Percentiles rank a stretch among this genome's conserved stretches.
phyloP scores from a whole-genome alignment of 1,140 invertebrate species.

The Sinella curviseta region DNA sequence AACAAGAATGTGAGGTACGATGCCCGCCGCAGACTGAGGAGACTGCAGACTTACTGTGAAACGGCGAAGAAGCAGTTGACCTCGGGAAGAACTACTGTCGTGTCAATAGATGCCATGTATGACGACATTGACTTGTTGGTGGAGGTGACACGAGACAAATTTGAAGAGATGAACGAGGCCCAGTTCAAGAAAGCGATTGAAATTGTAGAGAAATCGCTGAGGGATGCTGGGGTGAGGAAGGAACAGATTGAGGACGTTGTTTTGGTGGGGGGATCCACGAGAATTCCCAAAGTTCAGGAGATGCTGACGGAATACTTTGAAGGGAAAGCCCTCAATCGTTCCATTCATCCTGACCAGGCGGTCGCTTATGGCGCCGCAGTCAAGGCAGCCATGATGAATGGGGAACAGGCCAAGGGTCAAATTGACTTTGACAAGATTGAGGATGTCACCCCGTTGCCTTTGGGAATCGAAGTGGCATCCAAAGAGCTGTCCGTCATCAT shows the following conservation, averaged over 20 bases:
- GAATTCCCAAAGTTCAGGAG: conserved; percentile 33
- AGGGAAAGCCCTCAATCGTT: conserved; percentile 50
- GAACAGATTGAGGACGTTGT: conserved; percentile 38
- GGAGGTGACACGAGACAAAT: conserved; percentile 65
- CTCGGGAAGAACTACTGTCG: conserved; percentile 86
- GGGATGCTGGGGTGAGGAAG: conserved; percentile 63
- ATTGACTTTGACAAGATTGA: not conserved
- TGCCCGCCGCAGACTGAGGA: conserved; percentile 75
- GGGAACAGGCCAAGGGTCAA: conserved; percentile 52
- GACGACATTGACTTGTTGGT: conserved; percentile 97
- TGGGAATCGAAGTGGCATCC: conserved; percentile 68
- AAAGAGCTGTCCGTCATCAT: conserved; percentile 59
- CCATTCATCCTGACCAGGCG: conserved; percentile 73
- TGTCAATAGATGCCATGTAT: conserved; percentile 91
- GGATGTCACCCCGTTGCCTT: conserved; percentile 58
- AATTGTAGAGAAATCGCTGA: conserved; percentile 63
- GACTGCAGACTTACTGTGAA: conserved; percentile 90
- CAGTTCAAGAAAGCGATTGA: conserved; percentile 59
- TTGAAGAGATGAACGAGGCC: conserved; percentile 42
- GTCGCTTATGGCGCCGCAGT: conserved; percentile 53
- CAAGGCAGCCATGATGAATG: conserved; percentile 18
- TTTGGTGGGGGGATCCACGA: conserved; percentile 31
- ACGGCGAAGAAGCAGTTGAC: conserved; percentile 92
- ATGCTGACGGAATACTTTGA: conserved; percentile 13
- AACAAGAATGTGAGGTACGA: conserved; percentile 63